Evolutionary conservation across 2,797 vertebrate genomes (phyloP).

Genomic region (Coilia nasus): DNA sequence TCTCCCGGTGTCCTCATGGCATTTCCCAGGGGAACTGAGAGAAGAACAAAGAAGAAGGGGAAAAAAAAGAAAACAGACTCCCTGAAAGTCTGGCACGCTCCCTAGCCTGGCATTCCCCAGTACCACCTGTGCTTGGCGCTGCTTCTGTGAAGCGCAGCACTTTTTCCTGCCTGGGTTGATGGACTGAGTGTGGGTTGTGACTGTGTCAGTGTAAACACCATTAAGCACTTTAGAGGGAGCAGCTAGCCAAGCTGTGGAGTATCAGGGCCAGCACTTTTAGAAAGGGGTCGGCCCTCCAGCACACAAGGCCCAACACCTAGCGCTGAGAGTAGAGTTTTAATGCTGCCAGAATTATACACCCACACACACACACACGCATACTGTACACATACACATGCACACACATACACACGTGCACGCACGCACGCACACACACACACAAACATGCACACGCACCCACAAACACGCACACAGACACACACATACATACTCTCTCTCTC

Average conservation of each 20-base stretch:
- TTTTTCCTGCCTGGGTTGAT: background rate
- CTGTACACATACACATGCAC: background rate
- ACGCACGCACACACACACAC: background rate
- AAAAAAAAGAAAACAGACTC: background rate
- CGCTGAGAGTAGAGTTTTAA: background rate
- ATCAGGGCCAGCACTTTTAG: background rate
- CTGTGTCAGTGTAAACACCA: background rate
- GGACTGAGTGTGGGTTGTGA: background rate
- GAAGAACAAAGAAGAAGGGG: too few species aligned
- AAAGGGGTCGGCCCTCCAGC: background rate
- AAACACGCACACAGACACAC: background rate
- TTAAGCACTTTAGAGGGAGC: conserved; percentile 22
- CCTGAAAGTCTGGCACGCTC: background rate
- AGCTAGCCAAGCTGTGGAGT: conserved; percentile 2
- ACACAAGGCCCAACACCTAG: background rate
- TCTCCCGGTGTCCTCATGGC: background rate
- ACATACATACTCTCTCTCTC: background rate
- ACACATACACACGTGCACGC: background rate
- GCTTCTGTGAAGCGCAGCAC: background rate
- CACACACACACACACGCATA: background rate
- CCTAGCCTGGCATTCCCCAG: background rate
- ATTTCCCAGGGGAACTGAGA: background rate
- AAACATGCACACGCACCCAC: conserved; percentile 29
- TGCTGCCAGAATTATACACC: conserved; percentile 53
- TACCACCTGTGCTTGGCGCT: background rate